Evolutionary conservation across 2,888 invertebrate species (phyloP), one percentile per base, ranked within the genome.

Genomic region (Notocelia uddmanniana): DNA sequence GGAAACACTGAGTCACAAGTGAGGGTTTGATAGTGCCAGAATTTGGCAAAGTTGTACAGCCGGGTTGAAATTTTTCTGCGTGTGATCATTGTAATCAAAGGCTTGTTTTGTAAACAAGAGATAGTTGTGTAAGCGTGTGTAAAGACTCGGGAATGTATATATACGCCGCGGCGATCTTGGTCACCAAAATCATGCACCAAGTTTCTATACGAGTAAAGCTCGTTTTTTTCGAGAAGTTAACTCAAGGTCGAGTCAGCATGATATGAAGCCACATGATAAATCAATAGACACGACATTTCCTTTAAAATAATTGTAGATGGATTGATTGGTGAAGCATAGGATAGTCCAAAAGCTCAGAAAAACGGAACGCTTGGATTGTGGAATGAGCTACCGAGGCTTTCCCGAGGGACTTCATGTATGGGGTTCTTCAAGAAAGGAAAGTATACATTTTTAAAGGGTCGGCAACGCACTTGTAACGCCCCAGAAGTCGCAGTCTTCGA

Each of bases 81-180:
- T 55, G 63, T 52, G 37, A 70, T 45, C 59, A 54, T 54, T 55
- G 54, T 66, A 57, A 63, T 62, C 50, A 45, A 57, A 31, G 26
- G 2, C 34, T 21, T 62, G 66, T 75, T 73, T 73, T 73, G 67
- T 73, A 69, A 69, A 69, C 59, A 64, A 34, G 23, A 11, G 64
- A 64, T 58, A 50, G 45, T 37, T 37, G 26, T 45, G 57, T 67
- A 26, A 60, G 68, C 11, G 6, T n/a, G 54, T n/a, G 23, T 48
- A 50, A n/a, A 48, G 31, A 37, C n/a, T 52, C 21, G 50, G 15
- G 21, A 62, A 31, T 64, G 48, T 52, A 31, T 60, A 37, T 52
- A 23, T 52, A 31, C 52, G 21, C 19, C 5, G 54, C 23, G 11
- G 13, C 19, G 26, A 59, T 55, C 6, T 26, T 13, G 15, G 41